Evolutionary conservation across 2,888 invertebrate species (phyloP), one percentile per base, ranked within the genome.

Genomic region (Rhagonycha fulva): DNA sequence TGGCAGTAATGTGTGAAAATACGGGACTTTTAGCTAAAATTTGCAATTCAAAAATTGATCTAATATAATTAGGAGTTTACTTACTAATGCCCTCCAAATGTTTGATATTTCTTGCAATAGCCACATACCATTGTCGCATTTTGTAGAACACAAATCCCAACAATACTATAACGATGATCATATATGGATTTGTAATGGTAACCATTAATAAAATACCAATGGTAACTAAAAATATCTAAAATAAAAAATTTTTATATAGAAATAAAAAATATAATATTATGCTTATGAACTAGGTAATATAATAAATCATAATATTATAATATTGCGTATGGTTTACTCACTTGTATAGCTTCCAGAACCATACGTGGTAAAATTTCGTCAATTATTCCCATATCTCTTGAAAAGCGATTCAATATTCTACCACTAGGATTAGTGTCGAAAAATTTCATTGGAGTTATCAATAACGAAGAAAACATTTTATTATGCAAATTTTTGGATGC

Each of bases 351-450:
- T 85, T 92, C 91, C 81, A 92, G 87, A 82, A 91, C 87, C 3
- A 88, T 87, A 75, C 85, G 87, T 0, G 92, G 91, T 11, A 92
- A 82, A 7, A 89, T 81, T 79, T 92, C 92, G 83, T 92, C 92
- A 82, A 92, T 90, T 0, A 90, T 88, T 0, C 91, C 94, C 84
- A 93, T 90, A 83, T 95, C 95, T 85, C 94, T 94, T 0, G 94
- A 92, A 86, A 95, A 95, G 69, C 95, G 88, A 86, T 95, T 95
- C 32, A 95, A 87, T 80, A 95, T 92, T 76, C 87, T 87, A 90
- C 95, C 95, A 76, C 94, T 93, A 0, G 96, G 94, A 88, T 97
- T 97, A 0, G 89, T 91, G 83, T 97, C 95, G 85, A 97, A 98
- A 89, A 98, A 98, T 14, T 92, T 87, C 91, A 96, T 94, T 0